Evolutionary conservation across 2,888 invertebrate species (phyloP).

Genomic region (Oeneis ivallda): DNA sequence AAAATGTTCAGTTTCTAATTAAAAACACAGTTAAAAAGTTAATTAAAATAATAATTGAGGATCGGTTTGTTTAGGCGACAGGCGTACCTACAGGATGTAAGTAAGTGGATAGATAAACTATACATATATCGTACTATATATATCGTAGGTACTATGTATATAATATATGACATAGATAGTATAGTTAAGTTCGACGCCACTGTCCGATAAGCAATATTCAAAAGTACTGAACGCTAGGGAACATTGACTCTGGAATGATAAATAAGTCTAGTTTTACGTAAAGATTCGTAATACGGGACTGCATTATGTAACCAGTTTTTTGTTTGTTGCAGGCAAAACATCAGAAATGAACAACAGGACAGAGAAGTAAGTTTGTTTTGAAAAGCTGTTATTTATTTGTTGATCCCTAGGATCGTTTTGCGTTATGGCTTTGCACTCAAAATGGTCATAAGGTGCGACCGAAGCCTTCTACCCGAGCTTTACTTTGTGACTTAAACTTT

Average conservation of each 20-base stretch:
- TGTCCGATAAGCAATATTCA: slow-evolving; percentile 1
- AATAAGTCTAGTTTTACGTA: no score
- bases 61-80: neutral
- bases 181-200: neutral
- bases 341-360: slow-evolving; percentile 57
- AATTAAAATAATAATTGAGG: neutral
- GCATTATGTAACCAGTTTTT: slow-evolving; percentile 17
- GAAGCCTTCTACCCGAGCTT: no score
- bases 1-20: neutral
- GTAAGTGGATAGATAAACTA: neutral
- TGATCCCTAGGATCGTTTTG: neutral
- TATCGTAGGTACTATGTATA: no score
- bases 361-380: slow-evolving; percentile 14
- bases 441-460: no score
- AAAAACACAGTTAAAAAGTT: no score
- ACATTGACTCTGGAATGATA: no score
- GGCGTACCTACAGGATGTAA: neutral
- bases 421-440: no score
- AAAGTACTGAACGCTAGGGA: neutral
- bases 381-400: neutral
- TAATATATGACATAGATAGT: neutral
- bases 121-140: no score
- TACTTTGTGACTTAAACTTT: no score
- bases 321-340: slow-evolving; percentile 52
- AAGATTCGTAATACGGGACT: neutral